phyloP scores from a whole-genome alignment of 2,888 invertebrate genomes.

The Melieria picta region DNA sequence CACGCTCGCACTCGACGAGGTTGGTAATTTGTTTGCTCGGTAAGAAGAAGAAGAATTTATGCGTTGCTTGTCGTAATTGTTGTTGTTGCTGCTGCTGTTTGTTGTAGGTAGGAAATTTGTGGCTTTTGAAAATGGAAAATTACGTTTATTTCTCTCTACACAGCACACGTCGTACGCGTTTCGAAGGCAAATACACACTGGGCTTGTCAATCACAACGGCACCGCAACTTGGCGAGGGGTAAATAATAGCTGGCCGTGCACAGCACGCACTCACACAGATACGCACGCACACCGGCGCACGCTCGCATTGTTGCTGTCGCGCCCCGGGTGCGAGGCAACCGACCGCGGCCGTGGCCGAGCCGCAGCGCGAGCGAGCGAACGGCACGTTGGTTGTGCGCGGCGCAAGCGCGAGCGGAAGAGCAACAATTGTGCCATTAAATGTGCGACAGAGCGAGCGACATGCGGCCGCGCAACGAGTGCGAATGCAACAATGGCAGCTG shows the following conservation, averaged over 20 bases:
- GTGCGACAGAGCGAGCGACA: slow-evolving; percentile 25
- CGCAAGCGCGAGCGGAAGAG: slow-evolving; percentile 44
- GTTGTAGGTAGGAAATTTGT: slow-evolving; percentile 30
- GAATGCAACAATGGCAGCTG: slow-evolving; percentile 13
- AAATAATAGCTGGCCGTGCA: slow-evolving; percentile 43
- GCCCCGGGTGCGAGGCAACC: background rate
- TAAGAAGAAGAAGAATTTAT: too few relatives aligned
- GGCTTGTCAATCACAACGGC: slow-evolving; percentile 64
- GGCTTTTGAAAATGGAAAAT: slow-evolving; percentile 25
- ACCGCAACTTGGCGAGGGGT: slow-evolving; percentile 62
- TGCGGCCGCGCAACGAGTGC: background rate
- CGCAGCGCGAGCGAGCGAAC: slow-evolving; percentile 11
- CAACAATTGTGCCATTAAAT: slow-evolving; percentile 64
- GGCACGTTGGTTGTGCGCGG: slow-evolving; percentile 9
- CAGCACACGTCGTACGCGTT: slow-evolving; percentile 66
- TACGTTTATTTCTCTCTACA: slow-evolving; percentile 48
- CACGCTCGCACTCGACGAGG: too few relatives aligned
- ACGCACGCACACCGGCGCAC: slow-evolving; percentile 30
- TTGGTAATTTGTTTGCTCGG: too few relatives aligned
- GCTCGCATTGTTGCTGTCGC: slow-evolving; percentile 17
- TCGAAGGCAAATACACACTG: slow-evolving; percentile 68
- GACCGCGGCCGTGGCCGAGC: slow-evolving; percentile 21
- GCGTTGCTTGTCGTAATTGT: background rate
- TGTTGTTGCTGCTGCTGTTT: slow-evolving; percentile 30
- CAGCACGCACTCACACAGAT: slow-evolving; percentile 43